Evolutionary conservation across 2,888 invertebrate species (phyloP), one percentile per base, ranked within the genome.

Genomic region (Invenusta paracnida): DNA sequence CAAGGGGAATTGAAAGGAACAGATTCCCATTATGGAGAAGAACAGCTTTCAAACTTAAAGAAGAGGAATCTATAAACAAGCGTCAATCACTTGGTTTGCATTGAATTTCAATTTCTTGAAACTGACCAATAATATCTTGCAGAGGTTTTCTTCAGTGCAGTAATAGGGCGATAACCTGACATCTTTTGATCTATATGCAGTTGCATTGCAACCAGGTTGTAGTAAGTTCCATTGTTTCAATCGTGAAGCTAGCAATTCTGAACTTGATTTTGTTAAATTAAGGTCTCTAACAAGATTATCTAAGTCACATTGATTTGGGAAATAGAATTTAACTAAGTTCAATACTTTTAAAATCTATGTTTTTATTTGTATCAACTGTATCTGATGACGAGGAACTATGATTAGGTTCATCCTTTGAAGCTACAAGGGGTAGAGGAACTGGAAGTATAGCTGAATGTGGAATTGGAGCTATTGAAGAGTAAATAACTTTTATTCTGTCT

Each of bases 21-120:
- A 27, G 81, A 5, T 79, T 79, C 28, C 81, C 81, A 79, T 79
- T 79, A 79, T 66, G 66, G 66, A 66, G 66, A 66, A 79, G 81
- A 79, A 79, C 81, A 79, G 25, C 81, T n/a, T 79, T 79, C 81
- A 79, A 28, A 79, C 81, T 79, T n/a, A 11, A 79, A 5, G 25
- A 27, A 11, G 81, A 66, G 66, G 13, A 13, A 23, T 66, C n/a
- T 17, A 66, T 66, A 66, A 66, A 66, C n/a, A 66, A 13, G 23
- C n/a, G 66, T n/a, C 66, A 66, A 17, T 79, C 81, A 27, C 28
- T 25, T 28, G 81, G 81, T 25, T 79, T 79, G 81, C n/a, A 79
- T 28, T 25, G 25, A 28, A 79, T 28, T 25, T n/a, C 81, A 79
- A 79, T 79, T 79, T 79, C 81, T 27, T 79, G 25, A 27, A 79